Conservation (phyloP, 2,113 vertebrate genomes). For the Ornithorhynchus anatinus region DNA sequence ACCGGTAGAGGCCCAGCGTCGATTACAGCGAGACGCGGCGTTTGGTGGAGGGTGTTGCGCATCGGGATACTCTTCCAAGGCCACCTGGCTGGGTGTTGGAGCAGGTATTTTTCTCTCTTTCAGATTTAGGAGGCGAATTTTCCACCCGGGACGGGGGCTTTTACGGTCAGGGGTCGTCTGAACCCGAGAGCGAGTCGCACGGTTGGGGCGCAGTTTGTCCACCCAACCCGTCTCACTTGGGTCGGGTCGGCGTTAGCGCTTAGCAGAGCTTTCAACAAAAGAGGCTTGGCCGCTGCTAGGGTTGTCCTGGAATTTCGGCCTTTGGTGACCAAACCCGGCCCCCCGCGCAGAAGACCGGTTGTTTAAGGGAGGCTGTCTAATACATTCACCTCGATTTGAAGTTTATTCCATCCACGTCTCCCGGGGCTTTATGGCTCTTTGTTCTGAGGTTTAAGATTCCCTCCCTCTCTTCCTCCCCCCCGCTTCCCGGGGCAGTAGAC, state of each 20-base stretch:
- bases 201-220: too few relatives aligned
- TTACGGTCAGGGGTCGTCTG: too few relatives aligned
- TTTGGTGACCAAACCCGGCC: constrained; percentile 41
- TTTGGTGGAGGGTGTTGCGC: too few relatives aligned
- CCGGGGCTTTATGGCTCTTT: constrained; percentile 53
- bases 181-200: too few relatives aligned
- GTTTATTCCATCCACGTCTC: constrained; percentile 31
- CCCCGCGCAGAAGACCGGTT: too few relatives aligned
- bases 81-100: too few relatives aligned
- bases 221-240: constrained; percentile 25
- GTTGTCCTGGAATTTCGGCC: constrained; percentile 38
- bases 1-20: too few relatives aligned
- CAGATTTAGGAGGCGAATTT: too few relatives aligned
- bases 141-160: too few relatives aligned
- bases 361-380: constrained; percentile 30
- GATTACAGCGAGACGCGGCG: too few relatives aligned
- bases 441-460: constrained; percentile 24
- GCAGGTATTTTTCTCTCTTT: too few relatives aligned
- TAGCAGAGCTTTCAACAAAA: constrained; percentile 44
- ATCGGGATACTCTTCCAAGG: too few relatives aligned
- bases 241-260: constrained; percentile 35
- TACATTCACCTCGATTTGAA: constrained; percentile 46
- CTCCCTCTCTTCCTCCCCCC: neutral
- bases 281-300: constrained; percentile 8
- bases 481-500: neutral